Conservation (phyloP, 2,797 vertebrate genomes). For the Podarcis siculus region DNA sequence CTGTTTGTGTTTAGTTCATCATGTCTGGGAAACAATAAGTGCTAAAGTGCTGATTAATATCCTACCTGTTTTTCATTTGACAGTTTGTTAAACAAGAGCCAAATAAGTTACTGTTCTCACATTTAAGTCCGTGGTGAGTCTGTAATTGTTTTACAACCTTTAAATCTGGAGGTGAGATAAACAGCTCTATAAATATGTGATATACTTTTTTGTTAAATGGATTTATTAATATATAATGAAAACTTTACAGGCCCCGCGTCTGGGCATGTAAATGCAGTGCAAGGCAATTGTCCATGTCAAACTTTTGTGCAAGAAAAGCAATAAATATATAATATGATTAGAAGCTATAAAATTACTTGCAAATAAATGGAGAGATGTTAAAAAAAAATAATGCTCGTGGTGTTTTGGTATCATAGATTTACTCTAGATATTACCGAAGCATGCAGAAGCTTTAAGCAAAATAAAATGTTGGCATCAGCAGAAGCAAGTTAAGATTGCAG, state of each 20-base stretch:
- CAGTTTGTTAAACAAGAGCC: constrained; percentile 44
- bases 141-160: constrained; percentile 38
- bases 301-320: constrained; percentile 56
- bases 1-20: constrained; percentile 24
- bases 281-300: constrained; percentile 57
- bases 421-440: not conserved
- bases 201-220: constrained; percentile 59
- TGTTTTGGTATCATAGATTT: constrained; percentile 44
- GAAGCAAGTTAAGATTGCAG: not conserved
- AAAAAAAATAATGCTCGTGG: constrained; percentile 49
- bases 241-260: constrained; percentile 43
- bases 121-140: constrained; percentile 24
- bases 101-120: not conserved
- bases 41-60: constrained; percentile 4
- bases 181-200: constrained; percentile 37
- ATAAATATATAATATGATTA: constrained; percentile 64
- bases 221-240: constrained; percentile 60
- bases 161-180: constrained; percentile 58
- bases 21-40: not conserved
- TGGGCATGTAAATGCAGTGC: constrained; percentile 56
- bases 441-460: not conserved
- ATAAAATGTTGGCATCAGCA: not conserved
- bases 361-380: constrained; percentile 64
- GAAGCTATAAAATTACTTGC: constrained; percentile 60
- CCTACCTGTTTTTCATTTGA: constrained; percentile 49